Base-by-base conservation (phyloP, 1,140 invertebrate genomes). In the Oryzaephilus surinamensis region DNA sequence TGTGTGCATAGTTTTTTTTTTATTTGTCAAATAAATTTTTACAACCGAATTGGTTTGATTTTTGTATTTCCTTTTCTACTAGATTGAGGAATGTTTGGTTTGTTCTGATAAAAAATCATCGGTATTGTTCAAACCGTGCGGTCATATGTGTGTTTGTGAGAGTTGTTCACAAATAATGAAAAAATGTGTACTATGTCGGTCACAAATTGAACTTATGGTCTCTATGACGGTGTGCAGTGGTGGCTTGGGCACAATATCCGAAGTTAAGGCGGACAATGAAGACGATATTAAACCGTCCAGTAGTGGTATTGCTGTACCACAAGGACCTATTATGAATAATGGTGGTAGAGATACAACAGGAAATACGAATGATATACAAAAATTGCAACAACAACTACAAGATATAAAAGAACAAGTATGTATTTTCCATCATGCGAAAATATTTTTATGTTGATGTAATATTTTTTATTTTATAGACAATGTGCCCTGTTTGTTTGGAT, bases 401-500 rank as follows among this genome's bases (percentile, higher is more conserved):
- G 93, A 97, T 60, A 96, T 97, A 43, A 96, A 96, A 60, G 93
- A 97, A 66, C 91, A 95, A 74, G 90, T 93, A 55, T 53, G 54
- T 38, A 30, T 24, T 31, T 14, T 12, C 20, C 8, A 35, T 6
- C 6, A 21, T 21, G 6, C 20, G 20, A 21, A 6, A 21, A 21
- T 21, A 21, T 21, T 21, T 21, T 21, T 21, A 21, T 21, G 6
- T 21, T 10, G 20, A 6, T 21, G 20, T 21, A 6, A 21, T 21
- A n/a, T 11, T 10, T 38, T 43, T 37, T 45, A 47, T 32, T 44
- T 74, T 73, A 2, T 72, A 96, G 89, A 97, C 93, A 1, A 94
- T 94, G 81, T 98, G 94, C 58, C 94, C 94, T 3, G 91, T 97
- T 29, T 98, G 94, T 65, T 74, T 97, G 70, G 94, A 98, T 68